Conservation (phyloP, 2,888 invertebrate species). For the Melanotus villosus region DNA sequence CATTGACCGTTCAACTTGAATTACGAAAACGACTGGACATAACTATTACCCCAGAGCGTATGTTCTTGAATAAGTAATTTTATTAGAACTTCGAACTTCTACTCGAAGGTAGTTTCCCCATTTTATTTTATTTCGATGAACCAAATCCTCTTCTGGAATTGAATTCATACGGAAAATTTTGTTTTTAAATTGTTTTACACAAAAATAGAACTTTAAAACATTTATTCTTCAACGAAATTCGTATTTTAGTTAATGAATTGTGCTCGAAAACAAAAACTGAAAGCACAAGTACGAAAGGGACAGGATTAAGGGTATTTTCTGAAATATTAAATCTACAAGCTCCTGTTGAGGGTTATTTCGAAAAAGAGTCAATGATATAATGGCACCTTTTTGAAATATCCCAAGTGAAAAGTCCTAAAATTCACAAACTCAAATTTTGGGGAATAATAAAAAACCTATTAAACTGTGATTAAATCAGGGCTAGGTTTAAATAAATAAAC, state of each 20-base stretch:
- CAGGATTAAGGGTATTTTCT: no score
- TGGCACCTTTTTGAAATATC: no score
- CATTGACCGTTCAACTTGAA: conserved; percentile 29
- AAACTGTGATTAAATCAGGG: no score
- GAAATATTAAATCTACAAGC: no score
- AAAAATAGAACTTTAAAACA: conserved; percentile 6
- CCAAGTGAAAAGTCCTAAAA: no score
- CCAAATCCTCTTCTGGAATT: neutral
- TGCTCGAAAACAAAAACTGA: no score
- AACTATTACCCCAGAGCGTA: conserved; percentile 24
- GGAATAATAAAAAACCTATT: no score
- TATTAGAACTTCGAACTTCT: conserved; percentile 25
- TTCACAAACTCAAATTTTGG: no score
- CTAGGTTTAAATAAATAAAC: neutral
- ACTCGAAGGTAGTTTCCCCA: conserved; percentile 1
- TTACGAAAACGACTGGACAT: conserved; percentile 31
- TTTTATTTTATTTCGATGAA: conserved; percentile 29
- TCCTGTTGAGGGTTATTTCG: no score
- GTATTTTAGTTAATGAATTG: no score
- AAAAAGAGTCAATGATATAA: no score
- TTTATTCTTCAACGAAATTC: neutral
- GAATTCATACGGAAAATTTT: conserved; percentile 21
- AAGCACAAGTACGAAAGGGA: no score
- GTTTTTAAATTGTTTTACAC: conserved; percentile 3
- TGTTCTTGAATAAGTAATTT: conserved; percentile 34